Conservation (phyloP, 2,888 invertebrate species). For the Lypha dubia region DNA sequence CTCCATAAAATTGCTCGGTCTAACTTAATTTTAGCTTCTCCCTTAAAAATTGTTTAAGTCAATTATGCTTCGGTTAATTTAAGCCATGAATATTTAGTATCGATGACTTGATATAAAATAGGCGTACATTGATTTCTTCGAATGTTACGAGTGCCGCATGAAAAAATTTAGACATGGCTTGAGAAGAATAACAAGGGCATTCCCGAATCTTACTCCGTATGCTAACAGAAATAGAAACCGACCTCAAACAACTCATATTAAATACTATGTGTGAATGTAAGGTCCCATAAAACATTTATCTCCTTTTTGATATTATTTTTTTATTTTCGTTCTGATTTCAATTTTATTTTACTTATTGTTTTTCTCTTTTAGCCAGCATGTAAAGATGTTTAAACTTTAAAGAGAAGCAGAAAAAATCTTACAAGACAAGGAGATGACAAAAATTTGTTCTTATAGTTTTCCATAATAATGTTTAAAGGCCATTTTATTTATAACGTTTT, state of each 20-base stretch:
- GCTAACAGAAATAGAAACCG: not conserved
- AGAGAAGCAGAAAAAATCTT: not conserved
- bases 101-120: too few species aligned
- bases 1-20: too few species aligned
- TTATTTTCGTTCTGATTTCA: conserved; percentile 4
- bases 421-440: conserved; percentile 5
- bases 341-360: conserved; percentile 11
- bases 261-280: conserved; percentile 25
- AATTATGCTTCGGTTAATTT: too few species aligned
- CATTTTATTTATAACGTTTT: conserved; percentile 44
- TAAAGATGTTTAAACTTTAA: conserved; percentile 6
- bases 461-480: conserved; percentile 46
- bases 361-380: not conserved
- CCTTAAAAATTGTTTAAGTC: too few species aligned
- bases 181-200: not conserved
- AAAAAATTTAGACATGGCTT: too few species aligned
- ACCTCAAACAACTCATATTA: conserved; percentile 1
- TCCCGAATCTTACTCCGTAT: not conserved
- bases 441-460: conserved; percentile 29
- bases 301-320: conserved; percentile 9
- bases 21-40: too few species aligned
- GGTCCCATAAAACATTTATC: conserved; percentile 35
- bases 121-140: too few species aligned
- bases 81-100: too few species aligned
- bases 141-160: too few species aligned